Evolutionary conservation across 2,888 invertebrate species (phyloP), one percentile per base, ranked within the genome.

Genomic region (Carterocephalus palaemon): DNA sequence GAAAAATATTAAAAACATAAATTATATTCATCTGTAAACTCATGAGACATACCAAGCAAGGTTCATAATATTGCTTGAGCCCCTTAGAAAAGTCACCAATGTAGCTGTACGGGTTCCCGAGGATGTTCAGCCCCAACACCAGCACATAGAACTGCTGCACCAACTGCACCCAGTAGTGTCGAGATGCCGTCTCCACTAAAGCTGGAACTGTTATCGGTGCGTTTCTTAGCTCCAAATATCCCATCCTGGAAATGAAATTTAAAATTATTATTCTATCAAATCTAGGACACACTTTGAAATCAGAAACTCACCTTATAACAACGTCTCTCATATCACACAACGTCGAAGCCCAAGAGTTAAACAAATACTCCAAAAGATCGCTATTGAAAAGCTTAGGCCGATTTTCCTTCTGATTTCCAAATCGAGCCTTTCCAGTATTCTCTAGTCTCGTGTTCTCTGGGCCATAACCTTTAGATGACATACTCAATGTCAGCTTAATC

Each of bases 101-200:
- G n/a, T 87, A 76, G 54, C 89, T 89, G 65, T 93, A 94, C 0
- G 94, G 93, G 77, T 95, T 95, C 3, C 94, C 93, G 10, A 95
- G 87, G 16, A 95, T 92, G 61, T 94, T 93, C 20, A 93, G 78
- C 0, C 94, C 94, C 9, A 94, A 79, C 1, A 95, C 91, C 50
- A 93, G 85, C 0, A 94, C 94, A 61, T 95, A 93, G 66, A 93
- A 92, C 75, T 95, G 95, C 65, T 94, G 94, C 42, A 93, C 83
- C 52, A 93, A 83, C 71, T 94, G 93, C 15, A 90, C 89, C 62
- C 88, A 88, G 64, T 92, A 92, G 70, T 93, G 92, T 2, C 89
- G 86, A 28, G 88, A 85, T 1, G 92, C 85, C 47, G 90, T 88
- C 4, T 81, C 75, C 20, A 88, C 31, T 15, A 92, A 76, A 24